These are phyloP conservation scores for Neoniphon sammara DNA, from an alignment of 2,797 vertebrate species.

Conservation along the genomic window DNA sequence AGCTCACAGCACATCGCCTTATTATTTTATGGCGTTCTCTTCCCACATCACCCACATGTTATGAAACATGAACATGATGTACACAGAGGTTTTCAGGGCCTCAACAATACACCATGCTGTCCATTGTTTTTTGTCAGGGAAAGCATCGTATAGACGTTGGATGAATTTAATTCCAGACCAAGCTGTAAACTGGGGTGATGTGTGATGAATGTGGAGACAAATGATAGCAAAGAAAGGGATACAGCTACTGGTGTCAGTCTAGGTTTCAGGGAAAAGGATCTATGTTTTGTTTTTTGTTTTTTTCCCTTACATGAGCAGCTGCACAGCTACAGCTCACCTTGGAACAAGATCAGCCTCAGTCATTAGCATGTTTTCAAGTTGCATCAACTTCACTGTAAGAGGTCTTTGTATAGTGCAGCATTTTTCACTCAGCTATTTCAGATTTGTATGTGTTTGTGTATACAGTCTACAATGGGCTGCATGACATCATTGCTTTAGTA, in stretches of 20 bases:
- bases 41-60: too few relatives aligned
- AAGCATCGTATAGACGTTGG: conserved; percentile 1
- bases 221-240: not conserved
- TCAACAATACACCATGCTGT: not conserved
- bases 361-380: conserved; percentile 13
- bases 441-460: not conserved
- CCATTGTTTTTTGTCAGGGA: not conserved
- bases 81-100: too few relatives aligned
- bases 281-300: not conserved
- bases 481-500: conserved; percentile 13
- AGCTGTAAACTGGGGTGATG: conserved; percentile 10
- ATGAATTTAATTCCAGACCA: not conserved
- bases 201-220: not conserved
- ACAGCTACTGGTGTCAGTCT: not conserved
- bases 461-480: not conserved
- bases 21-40: conserved; percentile 8
- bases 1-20: not conserved
- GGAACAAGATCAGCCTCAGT: not conserved
- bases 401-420: not conserved
- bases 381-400: not conserved
- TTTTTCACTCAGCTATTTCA: not conserved
- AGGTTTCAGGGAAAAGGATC: not conserved
- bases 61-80: not conserved
- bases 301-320: not conserved
- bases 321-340: not conserved